Percentiles rank a stretch among this genome's conserved stretches.
Evolutionary conservation across 2,113 vertebrate species (phyloP).

Genomic region (Stegostoma tigrinum): DNA sequence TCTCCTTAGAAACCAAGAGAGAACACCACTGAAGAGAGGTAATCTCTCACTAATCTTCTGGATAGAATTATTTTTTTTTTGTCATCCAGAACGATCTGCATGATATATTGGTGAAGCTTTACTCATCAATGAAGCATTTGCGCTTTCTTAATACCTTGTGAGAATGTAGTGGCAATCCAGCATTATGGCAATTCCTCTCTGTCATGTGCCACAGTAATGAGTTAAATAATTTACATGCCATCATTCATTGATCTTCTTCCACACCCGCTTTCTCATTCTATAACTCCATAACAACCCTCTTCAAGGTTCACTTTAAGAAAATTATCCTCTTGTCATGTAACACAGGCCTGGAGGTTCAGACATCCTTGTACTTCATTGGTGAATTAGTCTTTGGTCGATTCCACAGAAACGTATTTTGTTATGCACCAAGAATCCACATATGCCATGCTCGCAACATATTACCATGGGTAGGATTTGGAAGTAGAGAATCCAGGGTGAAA

Average conservation of each 20-base stretch:
- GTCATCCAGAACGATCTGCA: neutral
- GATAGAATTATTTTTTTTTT: neutral
- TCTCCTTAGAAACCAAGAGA: neutral
- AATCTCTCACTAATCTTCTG: neutral
- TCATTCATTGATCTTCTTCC: neutral
- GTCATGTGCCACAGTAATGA: neutral
- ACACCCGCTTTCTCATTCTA: neutral
- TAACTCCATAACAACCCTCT: neutral
- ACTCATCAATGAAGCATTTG: neutral
- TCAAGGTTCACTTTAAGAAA: neutral
- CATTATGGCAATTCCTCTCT: neutral
- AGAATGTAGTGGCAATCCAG: neutral
- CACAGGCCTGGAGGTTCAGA: neutral
- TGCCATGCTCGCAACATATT: neutral
- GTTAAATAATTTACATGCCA: neutral
- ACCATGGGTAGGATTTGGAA: neutral
- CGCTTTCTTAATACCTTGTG: neutral
- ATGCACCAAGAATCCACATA: neutral
- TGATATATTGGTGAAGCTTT: neutral
- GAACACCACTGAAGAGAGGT: neutral
- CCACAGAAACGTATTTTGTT: neutral
- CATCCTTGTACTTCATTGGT: neutral
- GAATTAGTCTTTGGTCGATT: neutral
- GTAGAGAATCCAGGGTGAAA: neutral
- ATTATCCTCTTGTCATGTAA: neutral